phyloP scores from a whole-genome alignment of 2,797 vertebrate species.

The Cirrhinus mrigala region DNA sequence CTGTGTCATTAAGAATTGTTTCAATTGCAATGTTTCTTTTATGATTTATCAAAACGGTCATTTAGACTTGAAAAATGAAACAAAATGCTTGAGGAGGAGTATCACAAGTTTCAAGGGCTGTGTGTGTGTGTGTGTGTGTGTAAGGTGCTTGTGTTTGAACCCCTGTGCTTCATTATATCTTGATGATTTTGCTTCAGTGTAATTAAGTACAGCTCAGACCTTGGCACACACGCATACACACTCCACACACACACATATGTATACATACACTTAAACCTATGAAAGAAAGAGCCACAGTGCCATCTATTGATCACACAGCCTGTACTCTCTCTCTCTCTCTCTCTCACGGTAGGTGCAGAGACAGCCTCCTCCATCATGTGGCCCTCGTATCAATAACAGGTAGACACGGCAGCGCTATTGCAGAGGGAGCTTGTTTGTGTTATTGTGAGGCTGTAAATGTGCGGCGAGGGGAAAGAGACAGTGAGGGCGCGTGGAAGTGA shows the following conservation, averaged over 20 bases:
- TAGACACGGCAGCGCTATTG: slow-evolving; percentile 32
- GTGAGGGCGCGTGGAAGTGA: not conserved
- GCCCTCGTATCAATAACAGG: slow-evolving; percentile 41
- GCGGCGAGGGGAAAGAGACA: not conserved
- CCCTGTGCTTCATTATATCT: slow-evolving; percentile 57
- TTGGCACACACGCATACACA: slow-evolving; percentile 15
- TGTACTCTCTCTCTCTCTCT: not conserved
- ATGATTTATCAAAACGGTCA: not conserved
- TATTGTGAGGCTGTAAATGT: slow-evolving; percentile 23
- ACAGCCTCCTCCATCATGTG: slow-evolving; percentile 50
- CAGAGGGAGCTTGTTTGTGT: slow-evolving; percentile 41
- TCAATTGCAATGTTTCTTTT: slow-evolving; percentile 6
- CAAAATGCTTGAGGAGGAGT: slow-evolving; percentile 42
- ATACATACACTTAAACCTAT: slow-evolving; percentile 7
- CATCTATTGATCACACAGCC: slow-evolving; percentile 49
- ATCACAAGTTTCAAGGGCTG: slow-evolving; percentile 35
- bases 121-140: slow-evolving; percentile 25
- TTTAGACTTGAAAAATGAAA: slow-evolving; percentile 30
- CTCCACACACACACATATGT: slow-evolving; percentile 8
- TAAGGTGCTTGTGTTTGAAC: slow-evolving; percentile 51
- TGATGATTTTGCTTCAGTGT: slow-evolving; percentile 57
- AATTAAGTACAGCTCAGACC: slow-evolving; percentile 53
- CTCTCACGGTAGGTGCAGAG: not conserved
- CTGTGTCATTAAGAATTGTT: not conserved
- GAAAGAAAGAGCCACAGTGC: slow-evolving; percentile 56